These are phyloP conservation scores for Hypena proboscidalis DNA, from an alignment of 2,888 invertebrate genomes.

Conservation along the genomic window DNA sequence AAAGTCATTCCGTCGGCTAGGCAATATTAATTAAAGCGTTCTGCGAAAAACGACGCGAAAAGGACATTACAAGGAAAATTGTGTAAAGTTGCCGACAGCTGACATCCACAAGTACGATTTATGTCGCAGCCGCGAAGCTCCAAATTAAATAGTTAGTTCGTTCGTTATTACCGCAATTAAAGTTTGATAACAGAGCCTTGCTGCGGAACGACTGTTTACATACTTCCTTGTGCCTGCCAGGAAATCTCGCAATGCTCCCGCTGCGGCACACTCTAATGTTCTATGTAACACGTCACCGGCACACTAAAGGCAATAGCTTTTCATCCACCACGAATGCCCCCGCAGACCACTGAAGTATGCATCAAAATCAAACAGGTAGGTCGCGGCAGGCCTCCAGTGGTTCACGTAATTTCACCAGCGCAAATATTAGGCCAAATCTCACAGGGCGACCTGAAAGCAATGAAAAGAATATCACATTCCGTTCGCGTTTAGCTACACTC, in stretches of 20 bases:
- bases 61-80: constrained; percentile 82
- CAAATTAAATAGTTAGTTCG: constrained; percentile 80
- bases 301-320: constrained; percentile 52
- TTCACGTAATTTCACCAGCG: constrained; percentile 76
- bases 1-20: constrained; percentile 53
- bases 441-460: constrained; percentile 65
- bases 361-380: constrained; percentile 81
- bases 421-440: constrained; percentile 80
- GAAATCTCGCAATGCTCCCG: constrained; percentile 23
- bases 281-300: constrained; percentile 31
- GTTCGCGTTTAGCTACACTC: constrained; percentile 55
- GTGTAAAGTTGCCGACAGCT: constrained; percentile 79
- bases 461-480: constrained; percentile 69
- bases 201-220: constrained; percentile 46
- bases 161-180: constrained; percentile 79
- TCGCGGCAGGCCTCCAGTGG: constrained; percentile 61
- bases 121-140: constrained; percentile 69
- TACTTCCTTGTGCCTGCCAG: constrained; percentile 22
- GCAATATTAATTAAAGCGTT: constrained; percentile 82
- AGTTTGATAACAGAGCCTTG: constrained; percentile 70
- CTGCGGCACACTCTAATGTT: constrained; percentile 25
- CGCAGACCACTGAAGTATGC: constrained; percentile 74
- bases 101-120: constrained; percentile 82
- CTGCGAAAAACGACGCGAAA: constrained; percentile 74
- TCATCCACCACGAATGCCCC: constrained; percentile 55